phyloP scores from a whole-genome alignment of 2,113 vertebrate genomes.

The Megalops atlanticus region DNA sequence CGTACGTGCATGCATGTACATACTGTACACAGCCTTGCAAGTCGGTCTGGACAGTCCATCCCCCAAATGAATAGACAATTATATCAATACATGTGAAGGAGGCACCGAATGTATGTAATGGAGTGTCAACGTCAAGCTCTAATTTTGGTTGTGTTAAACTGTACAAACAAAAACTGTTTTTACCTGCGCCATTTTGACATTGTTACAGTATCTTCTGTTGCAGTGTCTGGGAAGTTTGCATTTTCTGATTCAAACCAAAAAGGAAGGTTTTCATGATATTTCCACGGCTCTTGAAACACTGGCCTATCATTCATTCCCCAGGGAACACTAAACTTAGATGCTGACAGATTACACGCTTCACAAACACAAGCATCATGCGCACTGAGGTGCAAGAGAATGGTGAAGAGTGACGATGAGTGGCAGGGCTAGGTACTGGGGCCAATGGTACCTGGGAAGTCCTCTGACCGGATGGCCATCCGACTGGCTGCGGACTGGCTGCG shows the following conservation, averaged over 20 bases:
- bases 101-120: background rate
- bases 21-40: too few relatives aligned
- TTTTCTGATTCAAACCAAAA: background rate
- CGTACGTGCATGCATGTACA: too few relatives aligned
- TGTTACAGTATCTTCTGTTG: background rate
- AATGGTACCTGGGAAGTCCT: constrained; percentile 60
- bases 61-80: background rate
- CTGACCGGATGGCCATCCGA: constrained; percentile 69
- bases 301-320: background rate
- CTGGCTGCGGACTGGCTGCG: constrained; percentile 69
- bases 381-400: background rate
- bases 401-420: background rate
- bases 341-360: background rate
- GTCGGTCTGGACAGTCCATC: too few relatives aligned
- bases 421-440: background rate
- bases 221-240: background rate
- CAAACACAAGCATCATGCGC: background rate
- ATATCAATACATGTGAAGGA: background rate
- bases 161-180: background rate
- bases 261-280: background rate
- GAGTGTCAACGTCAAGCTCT: background rate
- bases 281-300: background rate
- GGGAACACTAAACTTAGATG: background rate
- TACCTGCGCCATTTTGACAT: background rate
- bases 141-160: background rate